Evolutionary conservation across 2,888 invertebrate species (phyloP), one percentile per base, ranked within the genome.

Genomic region (Ochlodes sylvanus): DNA sequence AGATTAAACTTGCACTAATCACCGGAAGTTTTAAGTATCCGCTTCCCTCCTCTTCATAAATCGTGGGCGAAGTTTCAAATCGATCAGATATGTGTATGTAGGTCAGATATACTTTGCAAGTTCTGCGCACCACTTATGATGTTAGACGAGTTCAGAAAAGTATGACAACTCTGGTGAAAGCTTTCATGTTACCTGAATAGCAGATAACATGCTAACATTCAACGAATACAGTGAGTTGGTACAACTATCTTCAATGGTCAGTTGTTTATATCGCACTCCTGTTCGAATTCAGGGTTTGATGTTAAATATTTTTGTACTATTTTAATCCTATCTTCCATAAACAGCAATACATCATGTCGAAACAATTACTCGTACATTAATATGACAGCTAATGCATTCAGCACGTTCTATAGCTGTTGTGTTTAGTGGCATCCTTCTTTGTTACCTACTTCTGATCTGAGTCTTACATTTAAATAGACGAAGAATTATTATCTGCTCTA

Each of bases 61-160:
- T 52, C 41, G 42, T 32, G 42, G 63, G 32, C 41, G 32, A 63
- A 63, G 54, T 55, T 44, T 63, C 27, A 42, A 55, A 15, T 42
- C 27, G 55, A 63, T 63, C 54, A 63, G 63, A 63, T 63, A 42
- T 27, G 42, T 32, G 42, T 15, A 63, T 42, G 42, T 63, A 55
- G 63, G 55, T 55, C 63, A 63, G 50, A 52, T 54, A 54, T 42
- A n/a, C 42, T 54, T 54, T 15, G 55, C 54, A 44, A 55, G 55
- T 63, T 55, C 42, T 55, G n/a, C 15, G n/a, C 27, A n/a, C 9
- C 54, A 54, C 54, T 34, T 63, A 38, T 38, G 50, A 50, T 62
- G 50, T 50, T 34, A 41, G 41, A 41, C 54, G 38, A 54, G 54
- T 47, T 47, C 7, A 4, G 19, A 17, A 19, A 47, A 47, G 47